Percentiles rank a stretch among this genome's conserved stretches.
phyloP scores from a whole-genome alignment of 1,140 invertebrate genomes.

The Caerostris darwini region DNA sequence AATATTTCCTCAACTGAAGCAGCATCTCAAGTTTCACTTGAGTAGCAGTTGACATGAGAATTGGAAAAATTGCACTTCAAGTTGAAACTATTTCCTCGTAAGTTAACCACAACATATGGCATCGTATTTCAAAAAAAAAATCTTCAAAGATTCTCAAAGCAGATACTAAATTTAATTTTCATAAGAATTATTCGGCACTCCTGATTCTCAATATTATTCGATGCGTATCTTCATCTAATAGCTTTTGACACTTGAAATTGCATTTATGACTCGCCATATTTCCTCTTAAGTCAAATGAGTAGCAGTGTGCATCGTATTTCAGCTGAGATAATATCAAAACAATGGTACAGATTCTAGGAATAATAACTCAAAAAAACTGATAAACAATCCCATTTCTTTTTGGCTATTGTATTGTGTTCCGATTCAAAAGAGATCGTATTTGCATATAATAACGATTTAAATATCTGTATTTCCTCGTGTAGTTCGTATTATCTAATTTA shows the following conservation, averaged over 20 bases:
- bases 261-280: background rate
- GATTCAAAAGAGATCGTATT: background rate
- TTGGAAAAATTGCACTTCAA: background rate
- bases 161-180: background rate
- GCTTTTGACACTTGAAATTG: constrained; percentile 1
- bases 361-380: background rate
- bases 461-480: background rate
- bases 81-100: background rate
- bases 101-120: background rate
- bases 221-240: background rate
- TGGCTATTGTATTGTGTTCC: background rate
- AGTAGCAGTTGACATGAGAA: background rate
- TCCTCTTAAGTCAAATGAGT: background rate
- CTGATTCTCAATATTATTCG: background rate
- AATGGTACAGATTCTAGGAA: background rate
- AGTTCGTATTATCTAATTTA: background rate
- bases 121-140: background rate
- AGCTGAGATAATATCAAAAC: background rate
- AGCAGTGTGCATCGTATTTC: background rate
- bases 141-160: background rate
- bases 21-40: background rate
- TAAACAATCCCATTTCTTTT: background rate
- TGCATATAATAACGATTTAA: background rate
- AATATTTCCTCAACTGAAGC: background rate
- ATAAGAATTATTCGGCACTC: background rate